Base-by-base conservation (phyloP, 2,888 invertebrate species). In the Drosophila cyrtoloma region DNA sequence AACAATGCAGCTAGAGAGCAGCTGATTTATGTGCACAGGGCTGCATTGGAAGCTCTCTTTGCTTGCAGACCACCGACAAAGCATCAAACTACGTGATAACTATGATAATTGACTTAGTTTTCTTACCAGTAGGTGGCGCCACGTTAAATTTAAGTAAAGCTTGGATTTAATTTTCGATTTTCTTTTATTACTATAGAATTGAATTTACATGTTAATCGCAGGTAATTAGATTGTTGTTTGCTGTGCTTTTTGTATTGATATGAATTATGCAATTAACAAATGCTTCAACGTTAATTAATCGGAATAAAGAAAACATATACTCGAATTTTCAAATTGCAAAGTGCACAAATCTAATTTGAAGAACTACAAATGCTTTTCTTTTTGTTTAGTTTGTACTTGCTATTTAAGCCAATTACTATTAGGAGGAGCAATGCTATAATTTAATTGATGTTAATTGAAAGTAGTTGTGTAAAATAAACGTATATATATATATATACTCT, bases 171-270 rank as follows among this genome's bases (percentile, higher is more conserved):
- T 47, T 69, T 67, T 74, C 64, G 64, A 12, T 56, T 64, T 64
- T 52, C 32, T 58, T 77, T 84, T 75, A 80, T 84, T 75, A 69
- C 70, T 66, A 79, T 83, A 78, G 57, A 72, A 63, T 81, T 76
- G 62, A 73, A 79, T 81, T 73, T 86, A 88, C 86, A 86, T 58
- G 52, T 77, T 60, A 83, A 82, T 80, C 83, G 83, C 84, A 86
- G 78, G 75, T 89, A 70, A 70, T 84, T 39, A 72, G 71, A 53
- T 62, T 74, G 58, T 81, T 16, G 30, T 44, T 71, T 71, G 55
- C 66, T 58, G 79, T 86, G 76, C 71, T 70, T 61, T 80, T 69
- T 63, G 50, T 75, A 30, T 42, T 77, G 78, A 79, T 79, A 79
- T 79, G 79, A 81, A 52, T 79, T 77, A 78, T 74, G 74, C 82